These are phyloP conservation scores for Tupiocoris notatus DNA, from an alignment of 2,888 invertebrate species.

Conservation along the genomic window DNA sequence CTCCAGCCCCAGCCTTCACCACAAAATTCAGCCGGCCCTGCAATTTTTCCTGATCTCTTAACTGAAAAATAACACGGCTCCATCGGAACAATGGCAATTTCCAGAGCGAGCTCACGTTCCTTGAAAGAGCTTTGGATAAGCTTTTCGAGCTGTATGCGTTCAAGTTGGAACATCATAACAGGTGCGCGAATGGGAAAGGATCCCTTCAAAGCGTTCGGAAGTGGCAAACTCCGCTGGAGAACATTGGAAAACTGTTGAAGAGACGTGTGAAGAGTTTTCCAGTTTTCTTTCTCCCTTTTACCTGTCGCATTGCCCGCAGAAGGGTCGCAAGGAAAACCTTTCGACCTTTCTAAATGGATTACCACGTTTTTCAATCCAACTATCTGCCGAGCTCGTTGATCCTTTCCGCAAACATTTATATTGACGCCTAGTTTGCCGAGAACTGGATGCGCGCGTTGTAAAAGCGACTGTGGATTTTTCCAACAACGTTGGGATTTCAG, in stretches of 20 bases:
- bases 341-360: neutral
- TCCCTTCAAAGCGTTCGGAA: neutral
- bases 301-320: neutral
- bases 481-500: too few relatives aligned
- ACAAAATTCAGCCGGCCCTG: neutral
- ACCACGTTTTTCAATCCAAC: neutral
- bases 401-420: neutral
- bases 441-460: too few relatives aligned
- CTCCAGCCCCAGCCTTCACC: too few relatives aligned
- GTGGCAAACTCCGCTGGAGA: neutral
- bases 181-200: neutral
- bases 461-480: too few relatives aligned
- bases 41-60: neutral
- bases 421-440: too few relatives aligned
- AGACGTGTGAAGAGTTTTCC: neutral
- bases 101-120: too few relatives aligned
- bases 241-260: neutral
- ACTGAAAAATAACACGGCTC: too few relatives aligned
- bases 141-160: too few relatives aligned
- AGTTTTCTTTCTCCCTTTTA: neutral
- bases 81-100: too few relatives aligned
- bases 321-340: neutral
- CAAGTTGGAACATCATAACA: neutral
- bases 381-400: neutral
- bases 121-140: too few relatives aligned